A percentile compares a stretch with the other conserved stretches of the same genome.
Evolutionary conservation across 2,113 vertebrate species (phyloP).

Genomic region (Nicator chloris): DNA sequence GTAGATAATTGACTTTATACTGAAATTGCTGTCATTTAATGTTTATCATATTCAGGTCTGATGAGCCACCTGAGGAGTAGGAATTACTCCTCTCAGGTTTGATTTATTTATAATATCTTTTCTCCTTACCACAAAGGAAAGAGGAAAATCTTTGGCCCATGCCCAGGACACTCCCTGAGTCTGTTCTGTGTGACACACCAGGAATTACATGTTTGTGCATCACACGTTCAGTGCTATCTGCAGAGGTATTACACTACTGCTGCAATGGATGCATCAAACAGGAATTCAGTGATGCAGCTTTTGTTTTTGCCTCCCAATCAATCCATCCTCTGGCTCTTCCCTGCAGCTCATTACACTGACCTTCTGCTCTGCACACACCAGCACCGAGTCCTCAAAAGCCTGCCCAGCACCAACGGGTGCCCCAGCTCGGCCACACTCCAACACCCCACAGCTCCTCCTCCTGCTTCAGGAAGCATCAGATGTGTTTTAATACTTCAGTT

Average conservation of each 20-base stretch:
- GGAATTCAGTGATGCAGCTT: not conserved
- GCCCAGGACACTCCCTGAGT: not conserved
- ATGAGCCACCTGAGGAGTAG: not conserved
- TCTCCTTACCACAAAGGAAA: not conserved
- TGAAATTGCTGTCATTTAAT: constrained; percentile 14
- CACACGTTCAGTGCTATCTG: not conserved
- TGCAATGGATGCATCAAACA: not conserved
- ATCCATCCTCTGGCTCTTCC: not conserved
- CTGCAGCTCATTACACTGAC: not conserved
- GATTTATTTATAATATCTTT: not conserved
- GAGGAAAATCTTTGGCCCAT: not conserved
- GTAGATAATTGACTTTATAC: constrained; percentile 50
- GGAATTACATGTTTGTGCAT: not conserved
- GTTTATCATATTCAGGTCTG: not conserved
- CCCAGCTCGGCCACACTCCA: not conserved
- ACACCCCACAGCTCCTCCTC: not conserved
- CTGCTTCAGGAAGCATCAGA: not conserved
- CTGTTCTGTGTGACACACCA: not conserved
- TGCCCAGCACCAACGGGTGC: not conserved
- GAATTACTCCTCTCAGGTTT: not conserved
- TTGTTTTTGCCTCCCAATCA: not conserved
- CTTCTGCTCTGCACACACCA: not conserved
- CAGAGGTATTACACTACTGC: not conserved
- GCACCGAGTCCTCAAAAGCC: not conserved
- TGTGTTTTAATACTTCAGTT: not conserved